These are phyloP conservation scores for Gymnodraco acuticeps DNA, from an alignment of 2,797 vertebrate genomes.

Conservation along the genomic window DNA sequence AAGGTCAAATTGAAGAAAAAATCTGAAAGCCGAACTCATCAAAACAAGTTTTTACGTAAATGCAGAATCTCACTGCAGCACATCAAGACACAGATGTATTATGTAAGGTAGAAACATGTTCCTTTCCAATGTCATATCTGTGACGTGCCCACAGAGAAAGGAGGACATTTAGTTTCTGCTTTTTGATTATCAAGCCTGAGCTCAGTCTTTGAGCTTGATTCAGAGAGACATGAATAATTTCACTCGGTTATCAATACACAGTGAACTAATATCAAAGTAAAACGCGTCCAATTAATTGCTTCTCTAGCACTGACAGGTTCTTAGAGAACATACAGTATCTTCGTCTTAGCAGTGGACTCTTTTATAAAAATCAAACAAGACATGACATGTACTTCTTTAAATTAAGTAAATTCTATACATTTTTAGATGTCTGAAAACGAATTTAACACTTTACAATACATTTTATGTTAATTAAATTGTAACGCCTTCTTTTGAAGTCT, in stretches of 20 bases:
- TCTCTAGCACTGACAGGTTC: neutral
- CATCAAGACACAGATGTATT: slow-evolving; percentile 5
- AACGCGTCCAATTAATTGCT: slow-evolving; percentile 13
- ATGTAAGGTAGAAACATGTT: slow-evolving; percentile 21
- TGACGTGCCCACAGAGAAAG: slow-evolving; percentile 6
- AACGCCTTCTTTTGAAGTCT: neutral
- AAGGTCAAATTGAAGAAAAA: slow-evolving; percentile 36
- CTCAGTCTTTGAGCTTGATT: slow-evolving; percentile 28
- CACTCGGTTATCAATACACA: slow-evolving; percentile 5
- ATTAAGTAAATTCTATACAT: no score
- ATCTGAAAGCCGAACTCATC: slow-evolving; percentile 1
- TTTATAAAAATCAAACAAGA: neutral
- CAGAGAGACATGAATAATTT: slow-evolving; percentile 28
- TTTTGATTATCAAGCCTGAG: slow-evolving; percentile 23
- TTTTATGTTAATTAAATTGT: no score
- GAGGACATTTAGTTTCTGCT: slow-evolving; percentile 25
- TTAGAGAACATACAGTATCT: neutral
- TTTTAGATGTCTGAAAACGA: no score
- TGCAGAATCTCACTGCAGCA: no score
- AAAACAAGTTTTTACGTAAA: neutral
- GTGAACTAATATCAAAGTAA: neutral
- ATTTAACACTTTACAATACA: no score
- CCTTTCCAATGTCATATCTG: slow-evolving; percentile 24
- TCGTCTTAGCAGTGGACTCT: neutral
- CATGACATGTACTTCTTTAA: no score